phyloP scores from a whole-genome alignment of 2,113 vertebrate species.

The Physeter macrocephalus region DNA sequence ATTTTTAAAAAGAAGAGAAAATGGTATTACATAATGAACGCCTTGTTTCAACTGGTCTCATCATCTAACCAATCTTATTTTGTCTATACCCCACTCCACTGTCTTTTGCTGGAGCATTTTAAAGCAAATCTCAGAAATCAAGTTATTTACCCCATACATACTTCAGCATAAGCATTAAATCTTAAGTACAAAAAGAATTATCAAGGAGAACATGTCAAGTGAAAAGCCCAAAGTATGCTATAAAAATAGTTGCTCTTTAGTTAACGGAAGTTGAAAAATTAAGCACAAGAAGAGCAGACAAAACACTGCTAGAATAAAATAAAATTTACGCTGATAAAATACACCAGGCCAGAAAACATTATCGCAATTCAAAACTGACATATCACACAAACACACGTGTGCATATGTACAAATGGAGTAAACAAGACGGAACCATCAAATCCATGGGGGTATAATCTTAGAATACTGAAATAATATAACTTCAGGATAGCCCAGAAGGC shows the following conservation, averaged over 20 bases:
- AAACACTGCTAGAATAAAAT: background rate
- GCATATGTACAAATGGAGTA: background rate
- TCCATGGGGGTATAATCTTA: background rate
- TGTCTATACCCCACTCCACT: background rate
- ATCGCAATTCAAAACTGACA: background rate
- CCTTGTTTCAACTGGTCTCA: background rate
- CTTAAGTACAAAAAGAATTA: background rate
- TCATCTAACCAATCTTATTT: background rate
- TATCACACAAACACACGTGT: background rate
- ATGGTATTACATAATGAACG: background rate
- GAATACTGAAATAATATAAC: background rate
- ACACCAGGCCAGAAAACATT: background rate
- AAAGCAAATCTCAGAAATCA: background rate
- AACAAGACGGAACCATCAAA: background rate
- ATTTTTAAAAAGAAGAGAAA: background rate
- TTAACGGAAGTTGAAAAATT: conserved; percentile 17
- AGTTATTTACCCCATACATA: background rate
- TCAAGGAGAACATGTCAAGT: background rate
- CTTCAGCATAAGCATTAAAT: background rate
- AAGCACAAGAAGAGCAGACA: background rate
- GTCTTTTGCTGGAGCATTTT: background rate
- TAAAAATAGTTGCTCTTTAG: background rate
- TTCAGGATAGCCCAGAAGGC: background rate
- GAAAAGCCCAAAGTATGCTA: background rate
- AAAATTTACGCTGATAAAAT: conserved; percentile 16